These are phyloP conservation scores for Trachemys scripta DNA, from an alignment of 2,113 vertebrate genomes.

Conservation along the genomic window DNA sequence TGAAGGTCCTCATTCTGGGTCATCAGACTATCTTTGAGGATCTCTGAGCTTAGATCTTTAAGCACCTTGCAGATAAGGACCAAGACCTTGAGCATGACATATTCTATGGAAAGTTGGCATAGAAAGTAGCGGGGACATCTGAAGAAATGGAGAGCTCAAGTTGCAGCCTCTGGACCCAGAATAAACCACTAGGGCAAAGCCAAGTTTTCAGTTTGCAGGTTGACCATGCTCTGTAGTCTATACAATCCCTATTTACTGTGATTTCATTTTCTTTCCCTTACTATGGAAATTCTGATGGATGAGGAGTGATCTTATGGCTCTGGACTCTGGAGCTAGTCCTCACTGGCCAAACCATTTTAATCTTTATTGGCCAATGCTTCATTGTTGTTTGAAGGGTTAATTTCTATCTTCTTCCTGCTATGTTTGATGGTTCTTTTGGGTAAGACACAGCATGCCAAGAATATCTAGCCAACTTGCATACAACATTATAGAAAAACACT, in stretches of 20 bases:
- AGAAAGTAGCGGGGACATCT: background rate
- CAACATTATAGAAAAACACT: too few relatives aligned
- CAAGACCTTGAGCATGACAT: background rate
- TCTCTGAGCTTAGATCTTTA: background rate
- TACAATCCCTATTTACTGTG: background rate
- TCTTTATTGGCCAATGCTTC: background rate
- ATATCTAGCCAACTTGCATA: background rate
- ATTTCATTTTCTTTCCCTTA: background rate
- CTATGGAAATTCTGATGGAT: background rate
- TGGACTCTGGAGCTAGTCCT: background rate
- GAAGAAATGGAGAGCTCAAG: background rate
- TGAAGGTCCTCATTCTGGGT: background rate
- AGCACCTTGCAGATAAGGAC: background rate
- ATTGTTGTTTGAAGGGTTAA: background rate
- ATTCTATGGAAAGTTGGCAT: background rate
- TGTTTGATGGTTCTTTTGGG: background rate
- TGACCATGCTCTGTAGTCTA: background rate
- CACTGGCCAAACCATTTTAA: fast-evolving
- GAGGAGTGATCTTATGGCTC: background rate
- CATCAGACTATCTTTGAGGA: background rate
- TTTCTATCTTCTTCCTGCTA: background rate
- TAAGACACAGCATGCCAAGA: background rate
- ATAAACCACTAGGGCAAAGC: background rate
- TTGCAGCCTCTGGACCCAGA: background rate
- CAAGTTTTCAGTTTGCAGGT: background rate